Base-by-base conservation (phyloP, 1,140 invertebrate species). In the Archivesica marissinica region DNA sequence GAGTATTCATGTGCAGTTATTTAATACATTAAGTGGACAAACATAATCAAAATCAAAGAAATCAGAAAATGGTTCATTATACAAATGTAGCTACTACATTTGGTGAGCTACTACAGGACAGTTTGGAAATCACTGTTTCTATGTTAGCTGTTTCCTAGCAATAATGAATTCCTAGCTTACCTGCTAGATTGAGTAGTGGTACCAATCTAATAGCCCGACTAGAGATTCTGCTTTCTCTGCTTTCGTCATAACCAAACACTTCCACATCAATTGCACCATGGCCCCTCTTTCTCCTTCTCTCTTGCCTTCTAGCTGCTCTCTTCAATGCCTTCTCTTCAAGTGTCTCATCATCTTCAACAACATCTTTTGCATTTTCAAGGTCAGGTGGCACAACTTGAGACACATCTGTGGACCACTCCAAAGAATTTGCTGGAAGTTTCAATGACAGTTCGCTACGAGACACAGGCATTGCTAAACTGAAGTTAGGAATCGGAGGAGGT, bases 261-360 rank as follows among this genome's bases (percentile, higher is more conserved):
- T 86, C 85, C 3, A 86, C 77, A 64, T 86, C 85, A 47, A 86
- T 86, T 28, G 76, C 84, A 38, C 76, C 85, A 79, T 86, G 76
- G 30, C 76, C 76, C 47, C 76, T 35, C 52, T 86, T 80, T 25
- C 23, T 61, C 25, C 80, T 56, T n/a, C 80, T 83, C 50, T 83
- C 68, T 20, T 59, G 39, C 25, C 54, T 85, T 66, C 59, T 77
- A 25, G 68, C 61, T 20, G n/a, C 61, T 66, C 70, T 77, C 20
- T 56, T 41, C 15, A 17, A 25, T 47, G 59, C 39, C 44, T 13
- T 76, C 35, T 76, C 59, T 66, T 84, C 72, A 25, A 17, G 35
- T 54, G 30, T 20, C 38, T 61, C 75, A 4, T 77, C 25, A 4
- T n/a, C 66, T 64, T 66, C 77, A 79, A 15, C 30, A 35, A 47